Base-by-base conservation (phyloP, 2,113 vertebrate genomes). In the Mormyrus iriodes region DNA sequence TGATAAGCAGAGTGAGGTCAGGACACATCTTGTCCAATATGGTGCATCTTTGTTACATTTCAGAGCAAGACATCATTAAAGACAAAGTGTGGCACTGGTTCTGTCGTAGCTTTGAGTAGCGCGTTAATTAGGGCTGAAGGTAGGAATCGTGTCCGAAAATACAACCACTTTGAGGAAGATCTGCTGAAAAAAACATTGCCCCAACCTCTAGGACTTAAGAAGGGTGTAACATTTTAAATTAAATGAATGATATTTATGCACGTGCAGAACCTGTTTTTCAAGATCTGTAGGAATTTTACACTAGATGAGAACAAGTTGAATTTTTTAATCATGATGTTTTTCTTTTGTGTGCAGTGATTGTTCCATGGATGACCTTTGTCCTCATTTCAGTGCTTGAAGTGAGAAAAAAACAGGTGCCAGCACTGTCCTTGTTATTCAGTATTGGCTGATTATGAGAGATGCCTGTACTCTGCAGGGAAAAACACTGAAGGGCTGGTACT, bases 1-100 rank as follows among this genome's bases (percentile, higher is more conserved):
- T 58, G 55, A 85, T 89, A 86, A 85, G 85, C 51, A 69, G 73
- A 53, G 46, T 61, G 46, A 85, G 55, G 76, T 42, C 88, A 44
- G 49, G 42, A 35, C 35, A 65, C 35, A 51, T 85, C 24, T 85
- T 85, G 52, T 27, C 55, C 52, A 85, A 48, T 85, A 42, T 0
- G 42, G 55, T 55, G 42, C 17, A 39, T 58, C 51, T 84, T n/a
- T 85, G 24, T 84, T 24, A n/a, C 35, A n/a, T 44, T 39, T 35
- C 21, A 15, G 44, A 84, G 35, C 79, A 85, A 46, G 24, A 53
- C 49, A 31, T 61, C 27, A 24, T 58, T 85, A 39, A 89, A 61
- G 51, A 84, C 21, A 49, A 39, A 1, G 35, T 35, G 31, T 55
- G 42, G 44, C 27, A 88, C 55, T 39, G 42, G 5, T 27, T 85